phyloP scores from a whole-genome alignment of 2,113 vertebrate species.

The Erythrocebus patas region DNA sequence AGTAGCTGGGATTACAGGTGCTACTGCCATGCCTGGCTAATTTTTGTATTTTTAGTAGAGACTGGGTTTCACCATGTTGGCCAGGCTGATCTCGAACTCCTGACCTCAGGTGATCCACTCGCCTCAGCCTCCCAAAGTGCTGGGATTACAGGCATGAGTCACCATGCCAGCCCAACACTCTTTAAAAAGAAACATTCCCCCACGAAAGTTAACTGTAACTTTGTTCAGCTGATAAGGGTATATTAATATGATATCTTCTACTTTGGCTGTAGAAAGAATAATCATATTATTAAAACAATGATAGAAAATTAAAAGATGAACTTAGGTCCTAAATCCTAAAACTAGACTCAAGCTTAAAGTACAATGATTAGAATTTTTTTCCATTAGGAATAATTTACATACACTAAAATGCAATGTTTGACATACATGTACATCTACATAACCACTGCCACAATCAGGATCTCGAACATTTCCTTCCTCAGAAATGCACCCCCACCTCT shows the following conservation, averaged over 20 bases:
- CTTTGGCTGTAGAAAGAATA: neutral
- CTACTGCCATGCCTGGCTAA: no score
- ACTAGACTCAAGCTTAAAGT: neutral
- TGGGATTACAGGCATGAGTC: no score
- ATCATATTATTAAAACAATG: neutral
- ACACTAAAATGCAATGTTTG: neutral
- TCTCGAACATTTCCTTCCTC: neutral
- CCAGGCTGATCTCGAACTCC: no score
- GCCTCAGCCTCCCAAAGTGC: no score
- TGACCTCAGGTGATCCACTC: no score
- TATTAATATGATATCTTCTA: neutral
- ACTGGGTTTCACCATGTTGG: no score
- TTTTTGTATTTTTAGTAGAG: no score
- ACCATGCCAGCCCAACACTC: neutral
- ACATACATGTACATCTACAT: neutral
- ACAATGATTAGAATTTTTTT: neutral
- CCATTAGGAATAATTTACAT: neutral
- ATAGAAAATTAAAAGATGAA: neutral
- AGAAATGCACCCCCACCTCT: neutral
- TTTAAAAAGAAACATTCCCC: neutral
- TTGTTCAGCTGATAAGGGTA: neutral
- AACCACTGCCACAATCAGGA: neutral
- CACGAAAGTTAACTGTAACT: neutral
- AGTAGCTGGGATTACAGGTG: no score
- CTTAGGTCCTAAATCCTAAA: neutral